A percentile compares a stretch with the other conserved stretches of the same genome.
Evolutionary conservation across 2,113 vertebrate genomes (phyloP).

Genomic region (Tetrao urogallus): DNA sequence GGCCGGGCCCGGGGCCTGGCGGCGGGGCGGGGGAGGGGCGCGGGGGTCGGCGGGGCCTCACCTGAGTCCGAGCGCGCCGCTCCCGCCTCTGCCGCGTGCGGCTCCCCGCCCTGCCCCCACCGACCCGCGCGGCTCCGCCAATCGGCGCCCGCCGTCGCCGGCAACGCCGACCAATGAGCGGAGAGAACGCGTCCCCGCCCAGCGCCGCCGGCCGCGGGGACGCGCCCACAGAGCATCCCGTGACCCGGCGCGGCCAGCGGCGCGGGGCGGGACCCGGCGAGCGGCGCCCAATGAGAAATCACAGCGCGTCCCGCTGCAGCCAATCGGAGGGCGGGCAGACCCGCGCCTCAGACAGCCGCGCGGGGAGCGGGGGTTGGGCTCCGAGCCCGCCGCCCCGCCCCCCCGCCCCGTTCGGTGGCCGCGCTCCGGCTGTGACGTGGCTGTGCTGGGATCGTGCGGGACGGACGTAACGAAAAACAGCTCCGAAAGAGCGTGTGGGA

Average conservation of each 20-base stretch:
- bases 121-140: neutral
- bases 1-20: too few relatives aligned
- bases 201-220: neutral
- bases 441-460: too few relatives aligned
- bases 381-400: too few relatives aligned
- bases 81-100: constrained; percentile 35
- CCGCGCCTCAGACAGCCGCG: neutral
- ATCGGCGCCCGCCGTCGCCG: neutral
- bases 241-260: neutral
- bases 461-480: too few relatives aligned
- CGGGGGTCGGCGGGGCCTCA: neutral
- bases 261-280: neutral
- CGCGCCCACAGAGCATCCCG: neutral
- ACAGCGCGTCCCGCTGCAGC: constrained; percentile 58
- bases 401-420: too few relatives aligned
- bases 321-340: neutral
- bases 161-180: neutral
- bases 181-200: constrained; percentile 39
- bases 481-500: too few relatives aligned
- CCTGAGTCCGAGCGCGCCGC: neutral
- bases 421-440: too few relatives aligned
- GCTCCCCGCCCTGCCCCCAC: neutral
- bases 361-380: neutral
- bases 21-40: too few relatives aligned
- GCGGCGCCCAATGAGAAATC: constrained; percentile 9